A percentile compares a stretch with the other conserved stretches of the same genome.
phyloP scores from a whole-genome alignment of 2,888 invertebrate genomes.

The Cosmia pyralina region DNA sequence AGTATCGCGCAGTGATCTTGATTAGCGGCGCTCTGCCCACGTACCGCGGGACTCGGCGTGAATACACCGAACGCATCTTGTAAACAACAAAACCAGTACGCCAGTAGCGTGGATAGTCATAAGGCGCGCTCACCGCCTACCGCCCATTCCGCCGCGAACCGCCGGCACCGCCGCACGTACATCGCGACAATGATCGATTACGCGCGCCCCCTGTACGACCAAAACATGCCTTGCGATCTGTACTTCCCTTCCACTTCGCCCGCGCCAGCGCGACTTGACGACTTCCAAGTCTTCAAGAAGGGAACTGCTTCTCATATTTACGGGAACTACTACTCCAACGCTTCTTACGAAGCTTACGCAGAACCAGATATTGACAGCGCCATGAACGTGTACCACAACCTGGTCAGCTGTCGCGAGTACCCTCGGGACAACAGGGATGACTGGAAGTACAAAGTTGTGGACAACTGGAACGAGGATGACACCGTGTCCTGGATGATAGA shows the following conservation, averaged over 20 bases:
- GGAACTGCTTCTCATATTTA: constrained; percentile 82
- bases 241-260: constrained; percentile 80
- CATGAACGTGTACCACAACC: constrained; percentile 83
- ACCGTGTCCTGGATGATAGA: constrained; percentile 89
- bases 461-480: constrained; percentile 90
- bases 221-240: constrained; percentile 83
- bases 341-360: constrained; percentile 80
- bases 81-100: constrained; percentile 80
- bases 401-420: constrained; percentile 81
- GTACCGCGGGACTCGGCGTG: constrained; percentile 36
- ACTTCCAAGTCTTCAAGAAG: constrained; percentile 87
- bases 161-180: constrained; percentile 76
- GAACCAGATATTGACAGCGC: constrained; percentile 83
- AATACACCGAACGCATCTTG: constrained; percentile 68
- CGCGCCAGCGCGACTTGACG: constrained; percentile 85
- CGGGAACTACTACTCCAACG: constrained; percentile 82
- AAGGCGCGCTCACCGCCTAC: constrained; percentile 70
- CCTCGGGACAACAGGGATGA: constrained; percentile 79
- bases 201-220: constrained; percentile 85
- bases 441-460: constrained; percentile 89
- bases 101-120: constrained; percentile 76
- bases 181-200: constrained; percentile 83
- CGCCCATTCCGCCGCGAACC: constrained; percentile 79
- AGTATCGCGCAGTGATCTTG: constrained; percentile 58
- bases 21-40: constrained; percentile 56